Conservation (phyloP, 1,140 invertebrate genomes). For the Drosophila watanabei region DNA sequence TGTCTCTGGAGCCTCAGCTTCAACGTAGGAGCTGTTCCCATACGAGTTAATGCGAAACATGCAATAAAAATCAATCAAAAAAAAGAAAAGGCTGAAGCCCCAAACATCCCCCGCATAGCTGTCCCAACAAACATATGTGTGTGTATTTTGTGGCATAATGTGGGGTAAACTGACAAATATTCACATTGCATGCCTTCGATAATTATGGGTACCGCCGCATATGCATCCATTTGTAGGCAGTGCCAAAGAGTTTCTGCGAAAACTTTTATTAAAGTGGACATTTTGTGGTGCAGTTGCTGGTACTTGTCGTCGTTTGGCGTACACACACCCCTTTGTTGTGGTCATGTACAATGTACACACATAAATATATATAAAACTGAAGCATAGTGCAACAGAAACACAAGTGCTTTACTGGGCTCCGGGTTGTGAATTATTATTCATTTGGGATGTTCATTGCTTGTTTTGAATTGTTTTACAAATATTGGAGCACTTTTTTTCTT, state of each 20-base stretch:
- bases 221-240: constrained; percentile 11
- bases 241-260: constrained; percentile 15
- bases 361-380: neutral
- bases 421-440: neutral
- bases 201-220: constrained; percentile 9
- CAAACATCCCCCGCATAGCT: constrained; percentile 6
- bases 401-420: neutral
- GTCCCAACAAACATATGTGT: constrained; percentile 1
- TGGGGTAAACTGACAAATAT: constrained; percentile 16
- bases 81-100: neutral
- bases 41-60: constrained; percentile 1
- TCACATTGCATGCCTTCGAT: constrained; percentile 8
- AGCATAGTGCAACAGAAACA: neutral
- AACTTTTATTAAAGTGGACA: constrained; percentile 18
- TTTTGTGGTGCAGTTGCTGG: constrained; percentile 10
- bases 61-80: constrained; percentile 7
- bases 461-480: neutral
- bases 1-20: neutral
- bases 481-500: too few relatives aligned
- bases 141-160: neutral
- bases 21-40: neutral
- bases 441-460: neutral
- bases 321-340: constrained; percentile 12
- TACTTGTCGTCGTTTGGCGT: constrained; percentile 10
- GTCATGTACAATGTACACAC: neutral